Conservation (phyloP, 2,113 vertebrate genomes). For the Hypomesus transpacificus region DNA sequence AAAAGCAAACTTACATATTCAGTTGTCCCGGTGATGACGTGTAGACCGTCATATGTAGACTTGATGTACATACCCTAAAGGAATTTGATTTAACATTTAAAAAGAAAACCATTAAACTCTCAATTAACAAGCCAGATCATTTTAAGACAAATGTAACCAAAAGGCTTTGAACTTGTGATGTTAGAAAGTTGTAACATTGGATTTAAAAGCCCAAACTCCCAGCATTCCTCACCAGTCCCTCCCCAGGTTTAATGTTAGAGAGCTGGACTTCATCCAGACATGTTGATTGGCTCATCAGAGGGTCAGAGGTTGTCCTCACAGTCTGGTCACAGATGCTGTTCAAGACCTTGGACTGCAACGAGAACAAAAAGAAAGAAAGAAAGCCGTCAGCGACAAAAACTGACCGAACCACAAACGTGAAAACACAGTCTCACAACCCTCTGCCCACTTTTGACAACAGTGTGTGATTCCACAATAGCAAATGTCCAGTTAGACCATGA, state of each 20-base stretch:
- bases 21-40: slow-evolving; percentile 97
- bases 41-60: slow-evolving; percentile 95
- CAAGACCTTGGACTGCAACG: slow-evolving; percentile 84
- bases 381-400: slow-evolving; percentile 10
- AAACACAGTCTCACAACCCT: background rate
- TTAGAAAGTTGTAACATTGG: too few species aligned
- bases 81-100: background rate
- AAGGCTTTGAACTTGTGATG: background rate
- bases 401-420: background rate
- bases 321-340: slow-evolving; percentile 94
- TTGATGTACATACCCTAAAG: slow-evolving; percentile 98
- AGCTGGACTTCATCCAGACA: slow-evolving; percentile 91
- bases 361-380: slow-evolving; percentile 12
- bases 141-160: slow-evolving; percentile 6
- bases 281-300: slow-evolving; percentile 86
- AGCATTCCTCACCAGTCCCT: slow-evolving; percentile 87
- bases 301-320: slow-evolving; percentile 85
- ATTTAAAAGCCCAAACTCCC: slow-evolving; percentile 5
- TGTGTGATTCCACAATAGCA: too few species aligned
- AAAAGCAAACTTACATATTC: slow-evolving; percentile 84
- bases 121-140: slow-evolving; percentile 3
- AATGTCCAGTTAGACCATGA: too few species aligned
- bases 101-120: slow-evolving; percentile 14
- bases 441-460: too few species aligned
- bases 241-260: slow-evolving; percentile 84